Evolutionary conservation across 2,888 invertebrate genomes (phyloP).

Genomic region (Dryomyza anilis): DNA sequence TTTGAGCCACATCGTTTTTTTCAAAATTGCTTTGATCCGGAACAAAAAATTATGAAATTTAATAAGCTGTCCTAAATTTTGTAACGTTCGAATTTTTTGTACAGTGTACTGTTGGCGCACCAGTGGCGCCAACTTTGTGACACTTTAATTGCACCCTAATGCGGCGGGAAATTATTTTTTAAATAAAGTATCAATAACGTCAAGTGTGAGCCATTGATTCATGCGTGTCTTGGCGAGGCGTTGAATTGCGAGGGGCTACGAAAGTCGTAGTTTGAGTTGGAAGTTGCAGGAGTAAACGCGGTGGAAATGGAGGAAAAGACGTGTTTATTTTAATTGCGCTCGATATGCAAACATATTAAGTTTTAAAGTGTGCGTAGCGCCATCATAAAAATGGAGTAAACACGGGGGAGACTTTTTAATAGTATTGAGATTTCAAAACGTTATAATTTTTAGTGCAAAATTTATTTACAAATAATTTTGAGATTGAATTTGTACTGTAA

Average conservation of each 20-base stretch:
- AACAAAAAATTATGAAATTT: no score
- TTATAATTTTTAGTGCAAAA: no score
- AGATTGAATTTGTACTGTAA: no score
- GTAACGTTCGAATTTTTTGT: no score
- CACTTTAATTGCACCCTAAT: constrained; percentile 41
- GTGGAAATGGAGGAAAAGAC: background rate
- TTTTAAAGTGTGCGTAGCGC: background rate
- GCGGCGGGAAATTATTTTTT: constrained; percentile 22
- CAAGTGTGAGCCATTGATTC: constrained; percentile 15
- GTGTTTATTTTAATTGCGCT: background rate
- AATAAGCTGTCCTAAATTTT: no score
- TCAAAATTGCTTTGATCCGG: no score
- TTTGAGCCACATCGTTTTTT: no score
- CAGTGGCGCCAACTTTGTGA: constrained; percentile 41
- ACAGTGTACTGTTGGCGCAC: no score
- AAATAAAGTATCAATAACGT: constrained; percentile 17
- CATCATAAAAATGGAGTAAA: background rate
- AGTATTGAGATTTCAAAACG: no score
- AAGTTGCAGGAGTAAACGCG: background rate
- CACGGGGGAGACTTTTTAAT: background rate
- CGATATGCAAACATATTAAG: background rate
- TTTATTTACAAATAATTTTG: no score
- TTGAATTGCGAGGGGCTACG: no score
- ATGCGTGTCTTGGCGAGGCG: background rate
- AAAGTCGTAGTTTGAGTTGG: background rate